These are phyloP conservation scores for Clepsis dumicolana DNA, from an alignment of 2,888 invertebrate species.

Conservation along the genomic window DNA sequence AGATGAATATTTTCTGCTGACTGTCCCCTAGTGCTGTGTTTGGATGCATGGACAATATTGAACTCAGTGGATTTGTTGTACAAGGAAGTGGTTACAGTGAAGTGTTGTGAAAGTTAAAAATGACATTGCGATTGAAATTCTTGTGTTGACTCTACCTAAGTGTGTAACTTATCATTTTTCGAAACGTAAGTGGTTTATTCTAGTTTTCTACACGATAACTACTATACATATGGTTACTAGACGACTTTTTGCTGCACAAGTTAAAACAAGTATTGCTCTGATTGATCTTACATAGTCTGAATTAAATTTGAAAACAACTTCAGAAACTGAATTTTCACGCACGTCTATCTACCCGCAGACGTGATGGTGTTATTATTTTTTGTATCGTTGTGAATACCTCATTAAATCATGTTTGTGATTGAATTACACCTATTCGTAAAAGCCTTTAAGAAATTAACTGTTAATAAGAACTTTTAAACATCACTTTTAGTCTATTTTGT, in stretches of 20 bases:
- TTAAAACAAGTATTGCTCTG: too few species aligned
- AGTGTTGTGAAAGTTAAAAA: slow-evolving; percentile 67
- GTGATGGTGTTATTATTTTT: too few species aligned
- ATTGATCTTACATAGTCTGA: too few species aligned
- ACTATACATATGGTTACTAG: not conserved
- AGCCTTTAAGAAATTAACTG: too few species aligned
- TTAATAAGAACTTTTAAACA: too few species aligned
- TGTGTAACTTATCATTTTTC: slow-evolving; percentile 23
- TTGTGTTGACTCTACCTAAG: slow-evolving; percentile 54
- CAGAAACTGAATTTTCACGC: too few species aligned
- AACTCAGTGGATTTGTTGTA: slow-evolving; percentile 48
- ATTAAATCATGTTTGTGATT: not conserved
- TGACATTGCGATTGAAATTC: slow-evolving; percentile 56
- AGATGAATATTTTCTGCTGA: slow-evolving; percentile 77
- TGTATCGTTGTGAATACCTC: too few species aligned
- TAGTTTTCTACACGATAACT: slow-evolving; percentile 2
- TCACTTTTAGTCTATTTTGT: too few species aligned
- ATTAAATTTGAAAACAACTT: too few species aligned
- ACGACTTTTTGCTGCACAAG: not conserved
- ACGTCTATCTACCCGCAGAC: too few species aligned
- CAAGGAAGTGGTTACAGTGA: slow-evolving; percentile 59
- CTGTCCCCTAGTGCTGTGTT: slow-evolving; percentile 64
- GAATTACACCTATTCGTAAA: too few species aligned
- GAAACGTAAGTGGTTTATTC: slow-evolving; percentile 36
- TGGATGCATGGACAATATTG: slow-evolving; percentile 50